Conservation (phyloP, 2,888 invertebrate genomes). For the Drosophila kambysellisi region DNA sequence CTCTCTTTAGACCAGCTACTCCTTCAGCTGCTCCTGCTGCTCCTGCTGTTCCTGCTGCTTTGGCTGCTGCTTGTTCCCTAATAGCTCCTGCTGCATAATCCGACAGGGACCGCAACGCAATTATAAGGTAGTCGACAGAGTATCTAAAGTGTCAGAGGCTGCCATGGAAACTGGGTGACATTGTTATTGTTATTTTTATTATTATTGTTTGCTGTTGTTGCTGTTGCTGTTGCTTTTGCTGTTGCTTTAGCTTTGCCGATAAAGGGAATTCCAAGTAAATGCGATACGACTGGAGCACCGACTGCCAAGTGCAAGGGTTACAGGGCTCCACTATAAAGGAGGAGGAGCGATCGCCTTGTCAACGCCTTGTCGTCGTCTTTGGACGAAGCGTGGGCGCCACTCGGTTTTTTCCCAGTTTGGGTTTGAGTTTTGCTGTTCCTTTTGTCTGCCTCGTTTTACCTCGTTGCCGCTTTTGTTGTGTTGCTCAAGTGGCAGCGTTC, state of each 20-base stretch:
- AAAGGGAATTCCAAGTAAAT: conserved; percentile 75
- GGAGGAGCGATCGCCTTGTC: conserved; percentile 46
- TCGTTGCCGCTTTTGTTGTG: conserved; percentile 61
- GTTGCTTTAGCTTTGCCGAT: conserved; percentile 50
- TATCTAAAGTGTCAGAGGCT: conserved; percentile 37
- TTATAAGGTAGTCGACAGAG: conserved; percentile 49
- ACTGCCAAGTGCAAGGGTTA: conserved; percentile 7
- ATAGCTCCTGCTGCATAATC: conserved; percentile 15
- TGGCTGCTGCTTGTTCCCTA: not conserved
- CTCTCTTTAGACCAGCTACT: conserved; percentile 15
- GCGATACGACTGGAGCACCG: conserved; percentile 57
- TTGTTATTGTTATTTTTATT: conserved; percentile 39
- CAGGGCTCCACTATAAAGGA: not conserved
- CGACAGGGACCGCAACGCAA: conserved; percentile 58
- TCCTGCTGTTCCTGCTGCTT: not conserved
- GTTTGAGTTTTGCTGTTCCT: conserved; percentile 21
- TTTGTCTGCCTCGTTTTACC: conserved; percentile 38
- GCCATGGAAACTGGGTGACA: conserved; percentile 79
- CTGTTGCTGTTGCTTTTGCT: conserved; percentile 35
- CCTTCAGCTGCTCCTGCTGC: not conserved
- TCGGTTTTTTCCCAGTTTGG: conserved; percentile 4
- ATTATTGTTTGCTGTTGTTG: conserved; percentile 8
- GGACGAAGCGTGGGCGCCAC: conserved; percentile 27
- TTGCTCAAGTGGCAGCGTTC: conserved; percentile 55
- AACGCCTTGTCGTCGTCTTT: conserved; percentile 43